Evolutionary conservation across 2,888 invertebrate genomes (phyloP), one percentile per base, ranked within the genome.

Genomic region (Opisthograptis luteolata): DNA sequence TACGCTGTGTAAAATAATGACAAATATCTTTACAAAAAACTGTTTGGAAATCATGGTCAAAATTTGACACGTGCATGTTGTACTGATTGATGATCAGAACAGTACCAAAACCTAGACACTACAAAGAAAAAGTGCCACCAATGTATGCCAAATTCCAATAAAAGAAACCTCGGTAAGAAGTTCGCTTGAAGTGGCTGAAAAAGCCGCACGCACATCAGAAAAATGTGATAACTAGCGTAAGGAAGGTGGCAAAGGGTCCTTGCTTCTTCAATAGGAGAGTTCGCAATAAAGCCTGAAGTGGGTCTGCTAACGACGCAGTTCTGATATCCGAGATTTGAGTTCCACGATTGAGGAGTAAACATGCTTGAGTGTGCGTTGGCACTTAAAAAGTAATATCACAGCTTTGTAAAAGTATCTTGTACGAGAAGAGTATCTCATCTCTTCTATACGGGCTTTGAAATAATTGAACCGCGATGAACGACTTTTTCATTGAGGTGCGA

Each of bases 141-240:
- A 45, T 34, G 48, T 36, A 37, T 25, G 9, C 14, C 45, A 41
- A 36, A 13, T 48, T 27, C 24, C 24, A 64, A 58, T 62, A 62
- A 63, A 58, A 54, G 51, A 45, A 41, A 14, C 17, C 24, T 14
- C 15, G 13, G 27, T 60, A 76, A 68, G 72, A 72, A 55, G 66
- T 62, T 59, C 37, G 35, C 13, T 51, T 70, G 60, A 68, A 73
- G 71, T 66, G 73, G 66, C 51, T 66, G 61, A 75, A 78, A 83
- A 85, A 81, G 76, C 74, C 79, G 72, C 75, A 74, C 78, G 73
- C 79, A 78, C 78, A 81, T 83, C 83, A 84, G 78, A 84, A 77
- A 83, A 82, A 80, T 76, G 81, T 79, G 82, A 83, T 88, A 88
- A 89, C 87, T 88, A 86, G 85, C 83, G 84, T 77, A 66, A 84